phyloP scores from a whole-genome alignment of 2,888 invertebrate genomes.

The Erannis defoliaria region DNA sequence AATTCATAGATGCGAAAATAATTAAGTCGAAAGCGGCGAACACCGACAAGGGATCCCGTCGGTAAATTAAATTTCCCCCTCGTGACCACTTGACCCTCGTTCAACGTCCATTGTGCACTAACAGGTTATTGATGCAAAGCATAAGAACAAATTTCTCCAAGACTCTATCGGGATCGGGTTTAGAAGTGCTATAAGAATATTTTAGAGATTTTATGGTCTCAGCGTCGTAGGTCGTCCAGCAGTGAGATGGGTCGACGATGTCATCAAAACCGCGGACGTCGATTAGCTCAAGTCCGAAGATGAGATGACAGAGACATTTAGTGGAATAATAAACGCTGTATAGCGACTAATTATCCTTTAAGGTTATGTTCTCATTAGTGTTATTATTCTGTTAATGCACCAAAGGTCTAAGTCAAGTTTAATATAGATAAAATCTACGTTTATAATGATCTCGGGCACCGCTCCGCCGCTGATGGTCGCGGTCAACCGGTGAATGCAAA shows the following conservation, averaged over 20 bases:
- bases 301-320: no score
- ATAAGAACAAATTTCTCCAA: conserved; percentile 56
- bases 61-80: conserved; percentile 73
- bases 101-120: conserved; percentile 67
- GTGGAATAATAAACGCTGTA: no score
- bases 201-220: conserved; percentile 22
- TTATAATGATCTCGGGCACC: no score
- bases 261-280: neutral
- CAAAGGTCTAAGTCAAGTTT: no score
- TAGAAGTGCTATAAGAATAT: conserved; percentile 35
- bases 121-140: conserved; percentile 67
- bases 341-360: no score
- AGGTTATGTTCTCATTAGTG: no score
- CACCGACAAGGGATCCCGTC: conserved; percentile 58
- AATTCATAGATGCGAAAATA: conserved; percentile 68
- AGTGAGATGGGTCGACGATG: neutral
- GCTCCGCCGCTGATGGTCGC: no score
- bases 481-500: no score
- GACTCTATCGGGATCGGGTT: conserved; percentile 36
- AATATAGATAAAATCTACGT: no score
- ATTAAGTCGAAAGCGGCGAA: conserved; percentile 65
- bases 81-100: conserved; percentile 70
- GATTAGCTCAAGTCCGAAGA: no score
- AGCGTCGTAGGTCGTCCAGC: neutral
- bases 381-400: no score